Percentiles rank a stretch among this genome's conserved stretches.
These are phyloP conservation scores for Biston betularia DNA, from an alignment of 2,888 invertebrate species.

Conservation along the genomic window DNA sequence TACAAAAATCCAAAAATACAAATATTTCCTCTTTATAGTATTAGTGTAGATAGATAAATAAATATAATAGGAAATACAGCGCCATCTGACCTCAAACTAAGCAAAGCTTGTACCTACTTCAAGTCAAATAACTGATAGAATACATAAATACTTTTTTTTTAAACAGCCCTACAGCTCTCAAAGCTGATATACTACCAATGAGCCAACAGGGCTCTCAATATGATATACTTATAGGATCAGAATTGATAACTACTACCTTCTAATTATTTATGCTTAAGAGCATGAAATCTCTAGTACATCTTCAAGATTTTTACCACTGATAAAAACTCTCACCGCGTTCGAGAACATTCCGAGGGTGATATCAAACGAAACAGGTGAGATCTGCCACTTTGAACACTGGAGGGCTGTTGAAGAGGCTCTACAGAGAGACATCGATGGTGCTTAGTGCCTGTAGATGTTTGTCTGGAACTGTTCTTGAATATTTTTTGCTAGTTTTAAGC, in stretches of 20 bases:
- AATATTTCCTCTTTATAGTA: too few relatives aligned
- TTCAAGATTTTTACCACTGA: conserved; percentile 15
- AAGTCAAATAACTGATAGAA: too few relatives aligned
- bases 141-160: too few relatives aligned
- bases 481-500: conserved; percentile 6
- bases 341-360: conserved; percentile 14
- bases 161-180: too few relatives aligned
- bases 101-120: too few relatives aligned
- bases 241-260: conserved; percentile 10
- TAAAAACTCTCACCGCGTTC: conserved; percentile 12
- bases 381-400: conserved; percentile 13
- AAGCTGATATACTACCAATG: too few relatives aligned
- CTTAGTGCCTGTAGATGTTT: conserved; percentile 7
- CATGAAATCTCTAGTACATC: conserved; percentile 22
- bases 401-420: conserved; percentile 1
- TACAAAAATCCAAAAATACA: too few relatives aligned
- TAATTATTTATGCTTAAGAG: conserved; percentile 21
- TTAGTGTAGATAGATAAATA: too few relatives aligned
- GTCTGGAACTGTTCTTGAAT: not conserved
- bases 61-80: too few relatives aligned
- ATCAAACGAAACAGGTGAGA: conserved; percentile 16
- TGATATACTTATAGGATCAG: too few relatives aligned
- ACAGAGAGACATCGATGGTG: conserved; percentile 6
- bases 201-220: too few relatives aligned
- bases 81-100: too few relatives aligned